phyloP scores from a whole-genome alignment of 2,113 vertebrate genomes.

The Arvicanthis niloticus region DNA sequence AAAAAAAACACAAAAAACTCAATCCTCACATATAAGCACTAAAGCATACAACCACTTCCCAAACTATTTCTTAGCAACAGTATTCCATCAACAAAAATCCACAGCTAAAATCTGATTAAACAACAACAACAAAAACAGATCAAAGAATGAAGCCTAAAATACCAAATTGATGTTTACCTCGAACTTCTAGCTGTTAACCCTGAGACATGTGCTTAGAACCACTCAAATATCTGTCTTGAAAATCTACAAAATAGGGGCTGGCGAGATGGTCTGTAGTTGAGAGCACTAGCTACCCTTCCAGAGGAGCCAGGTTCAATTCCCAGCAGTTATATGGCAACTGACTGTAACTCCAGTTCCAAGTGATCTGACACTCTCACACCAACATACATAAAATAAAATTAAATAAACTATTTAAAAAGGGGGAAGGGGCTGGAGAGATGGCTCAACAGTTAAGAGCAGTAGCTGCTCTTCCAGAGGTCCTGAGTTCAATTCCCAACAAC shows the following conservation, averaged over 20 bases:
- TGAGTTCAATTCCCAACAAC: too few relatives aligned
- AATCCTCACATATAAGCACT: background rate
- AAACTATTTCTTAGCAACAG: background rate
- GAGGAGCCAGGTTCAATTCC: too few relatives aligned
- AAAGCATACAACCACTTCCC: background rate
- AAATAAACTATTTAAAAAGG: too few relatives aligned
- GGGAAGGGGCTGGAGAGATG: too few relatives aligned
- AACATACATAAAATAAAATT: too few relatives aligned
- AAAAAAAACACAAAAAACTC: background rate
- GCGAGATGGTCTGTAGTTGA: background rate
- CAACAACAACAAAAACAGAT: background rate
- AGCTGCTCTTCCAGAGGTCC: too few relatives aligned
- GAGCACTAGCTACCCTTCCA: too few relatives aligned
- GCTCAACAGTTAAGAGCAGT: too few relatives aligned
- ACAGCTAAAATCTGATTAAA: constrained; percentile 4
- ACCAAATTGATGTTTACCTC: background rate
- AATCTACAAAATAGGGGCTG: background rate
- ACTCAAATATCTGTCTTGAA: background rate
- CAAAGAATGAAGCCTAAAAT: background rate
- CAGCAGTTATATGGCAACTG: too few relatives aligned
- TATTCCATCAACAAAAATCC: constrained; percentile 53
- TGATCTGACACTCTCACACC: too few relatives aligned
- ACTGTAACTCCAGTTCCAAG: too few relatives aligned
- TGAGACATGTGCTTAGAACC: background rate
- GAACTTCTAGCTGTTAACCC: background rate